phyloP scores from a whole-genome alignment of 2,888 invertebrate species.

The Zelleria hepariella region DNA sequence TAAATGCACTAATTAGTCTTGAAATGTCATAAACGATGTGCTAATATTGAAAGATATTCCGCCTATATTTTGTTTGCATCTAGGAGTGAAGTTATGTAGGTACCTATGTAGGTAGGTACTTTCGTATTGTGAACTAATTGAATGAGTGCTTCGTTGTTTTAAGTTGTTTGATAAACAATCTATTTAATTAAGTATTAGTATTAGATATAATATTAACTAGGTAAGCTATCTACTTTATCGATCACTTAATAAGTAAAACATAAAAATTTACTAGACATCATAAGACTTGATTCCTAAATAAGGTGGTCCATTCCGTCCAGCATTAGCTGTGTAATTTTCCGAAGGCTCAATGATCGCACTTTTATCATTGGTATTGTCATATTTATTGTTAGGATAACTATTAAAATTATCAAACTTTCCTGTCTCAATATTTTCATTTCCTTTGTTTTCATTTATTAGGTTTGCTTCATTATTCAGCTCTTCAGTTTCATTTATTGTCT shows the following conservation, averaged over 20 bases:
- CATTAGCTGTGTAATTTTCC: slow-evolving; percentile 27
- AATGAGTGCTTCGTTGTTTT: too few relatives aligned
- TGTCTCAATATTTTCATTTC: neutral
- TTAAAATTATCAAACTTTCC: neutral
- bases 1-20: neutral
- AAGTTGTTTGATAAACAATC: too few relatives aligned
- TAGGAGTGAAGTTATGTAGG: neutral
- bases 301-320: slow-evolving; percentile 20
- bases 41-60: neutral
- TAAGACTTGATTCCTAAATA: slow-evolving; percentile 20
- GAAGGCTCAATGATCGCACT: slow-evolving; percentile 31
- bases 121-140: too few relatives aligned
- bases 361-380: neutral
- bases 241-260: neutral
- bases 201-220: neutral
- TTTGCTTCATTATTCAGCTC: neutral
- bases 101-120: neutral
- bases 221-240: too few relatives aligned
- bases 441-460: neutral
- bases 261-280: slow-evolving; percentile 13
- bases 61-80: neutral
- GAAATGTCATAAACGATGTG: neutral
- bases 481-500: neutral
- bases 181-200: too few relatives aligned
- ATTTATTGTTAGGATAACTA: neutral